Percentiles rank a stretch among this genome's conserved stretches.
Conservation (phyloP, 2,113 vertebrate species). For the Scomber japonicus region DNA sequence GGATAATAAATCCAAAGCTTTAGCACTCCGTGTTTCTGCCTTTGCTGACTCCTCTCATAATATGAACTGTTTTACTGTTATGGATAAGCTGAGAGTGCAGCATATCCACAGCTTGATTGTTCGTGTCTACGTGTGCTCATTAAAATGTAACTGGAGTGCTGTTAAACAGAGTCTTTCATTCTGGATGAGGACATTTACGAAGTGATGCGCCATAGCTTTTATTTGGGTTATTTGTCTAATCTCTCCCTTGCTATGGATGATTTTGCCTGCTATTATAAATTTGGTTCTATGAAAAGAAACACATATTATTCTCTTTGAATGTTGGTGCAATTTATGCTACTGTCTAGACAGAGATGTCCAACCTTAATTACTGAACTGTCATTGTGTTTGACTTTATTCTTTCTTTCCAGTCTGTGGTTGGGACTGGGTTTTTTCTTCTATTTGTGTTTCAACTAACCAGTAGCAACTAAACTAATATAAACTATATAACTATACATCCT, state of each 20-base stretch:
- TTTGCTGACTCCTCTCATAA: slow-evolving; percentile 10
- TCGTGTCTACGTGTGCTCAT: slow-evolving; percentile 68
- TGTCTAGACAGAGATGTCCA: not conserved
- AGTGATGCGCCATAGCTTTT: slow-evolving; percentile 28
- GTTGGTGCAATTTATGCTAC: not conserved
- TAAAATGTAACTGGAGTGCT: slow-evolving; percentile 72
- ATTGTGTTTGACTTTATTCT: too few species aligned
- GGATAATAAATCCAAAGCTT: slow-evolving; percentile 61
- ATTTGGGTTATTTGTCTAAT: slow-evolving; percentile 63
- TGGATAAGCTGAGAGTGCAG: slow-evolving; percentile 39
- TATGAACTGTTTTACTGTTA: slow-evolving; percentile 33
- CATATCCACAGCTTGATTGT: slow-evolving; percentile 58
- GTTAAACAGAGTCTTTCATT: slow-evolving; percentile 66
- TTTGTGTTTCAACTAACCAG: too few species aligned
- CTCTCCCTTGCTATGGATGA: not conserved
- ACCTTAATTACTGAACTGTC: not conserved
- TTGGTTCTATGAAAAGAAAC: not conserved
- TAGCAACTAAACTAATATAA: too few species aligned
- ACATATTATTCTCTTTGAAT: not conserved
- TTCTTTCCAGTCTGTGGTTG: too few species aligned
- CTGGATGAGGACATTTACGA: slow-evolving; percentile 52
- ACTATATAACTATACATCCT: too few species aligned
- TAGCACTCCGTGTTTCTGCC: slow-evolving; percentile 3
- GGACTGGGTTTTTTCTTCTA: too few species aligned
- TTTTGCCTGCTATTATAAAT: slow-evolving; percentile 7